phyloP scores from a whole-genome alignment of 2,888 invertebrate species.

The Mythimna lalbum region DNA sequence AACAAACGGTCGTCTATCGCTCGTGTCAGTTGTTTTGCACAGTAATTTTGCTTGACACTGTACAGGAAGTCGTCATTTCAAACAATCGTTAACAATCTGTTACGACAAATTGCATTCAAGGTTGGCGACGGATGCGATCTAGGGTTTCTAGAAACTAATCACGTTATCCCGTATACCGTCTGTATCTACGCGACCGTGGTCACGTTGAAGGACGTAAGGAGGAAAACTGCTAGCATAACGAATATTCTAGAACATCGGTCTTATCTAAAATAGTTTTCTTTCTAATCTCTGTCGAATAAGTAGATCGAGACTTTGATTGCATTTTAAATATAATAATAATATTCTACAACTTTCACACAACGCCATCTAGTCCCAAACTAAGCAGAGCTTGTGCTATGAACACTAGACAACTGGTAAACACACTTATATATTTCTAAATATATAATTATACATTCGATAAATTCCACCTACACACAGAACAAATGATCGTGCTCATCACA shows the following conservation, averaged over 20 bases:
- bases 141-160: slow-evolving; percentile 89
- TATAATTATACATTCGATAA: too few relatives aligned
- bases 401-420: too few relatives aligned
- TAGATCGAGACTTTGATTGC: too few relatives aligned
- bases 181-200: slow-evolving; percentile 87
- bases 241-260: neutral
- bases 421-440: too few relatives aligned
- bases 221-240: neutral
- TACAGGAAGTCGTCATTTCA: slow-evolving; percentile 52
- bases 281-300: neutral
- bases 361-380: too few relatives aligned
- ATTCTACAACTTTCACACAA: too few relatives aligned
- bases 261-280: too few relatives aligned
- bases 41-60: slow-evolving; percentile 51
- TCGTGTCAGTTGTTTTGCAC: slow-evolving; percentile 22
- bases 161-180: slow-evolving; percentile 87
- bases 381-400: too few relatives aligned
- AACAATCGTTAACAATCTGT: slow-evolving; percentile 50
- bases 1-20: slow-evolving; percentile 19
- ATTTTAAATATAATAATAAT: too few relatives aligned
- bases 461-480: too few relatives aligned
- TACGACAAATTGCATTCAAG: slow-evolving; percentile 35
- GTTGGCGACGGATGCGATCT: slow-evolving; percentile 69
- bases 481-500: too few relatives aligned
- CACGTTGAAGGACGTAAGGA: slow-evolving; percentile 79